Evolutionary conservation across 2,797 vertebrate genomes (phyloP), one percentile per base, ranked within the genome.

Genomic region (Acridotheres tristis): DNA sequence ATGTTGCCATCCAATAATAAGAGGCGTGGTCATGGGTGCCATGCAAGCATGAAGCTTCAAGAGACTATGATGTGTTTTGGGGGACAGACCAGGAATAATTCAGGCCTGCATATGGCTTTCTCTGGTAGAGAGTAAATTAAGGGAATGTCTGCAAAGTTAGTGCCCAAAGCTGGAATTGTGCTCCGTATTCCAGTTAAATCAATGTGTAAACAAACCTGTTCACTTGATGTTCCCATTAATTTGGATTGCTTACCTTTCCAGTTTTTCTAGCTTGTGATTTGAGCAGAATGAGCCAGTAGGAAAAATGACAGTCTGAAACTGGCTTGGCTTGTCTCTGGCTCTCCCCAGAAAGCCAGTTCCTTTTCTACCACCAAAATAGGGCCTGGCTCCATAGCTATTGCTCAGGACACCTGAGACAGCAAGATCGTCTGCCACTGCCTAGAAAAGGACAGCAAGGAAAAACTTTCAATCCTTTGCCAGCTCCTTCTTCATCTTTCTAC

Each of bases 261-360:
- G 96, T 97, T 96, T 95, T 96, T 96, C 96, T 89, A 61, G 96
- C 92, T 96, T 94, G 82, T 95, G 93, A 93, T 84, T 96, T 88
- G 67, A 90, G 61, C 65, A 89, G 74, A 88, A 87, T 82, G 94
- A 97, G 83, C 85, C 87, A 80, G 89, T 77, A 88, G 85, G 92
- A 93, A 95, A 95, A 96, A 94, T 93, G 91, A 73, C 89, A 54
- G 85, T 81, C 88, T 94, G 75, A 67, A 91, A 94, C 86, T 91
- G 86, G 95, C 87, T 95, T 85, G 86, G 63, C 83, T 95, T 67
- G 92, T 95, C 96, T 94, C 65, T 75, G 75, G 63, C 73, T 93
- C 27, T 85, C 57, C 71, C 40, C 63, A 53, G 81, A 94, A 94
- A 93, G 93, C 79, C 89, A 54, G 69, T 86, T 96, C 88, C 71